These are phyloP conservation scores for Odontesthes bonariensis DNA, from an alignment of 2,113 vertebrate species.

Conservation along the genomic window DNA sequence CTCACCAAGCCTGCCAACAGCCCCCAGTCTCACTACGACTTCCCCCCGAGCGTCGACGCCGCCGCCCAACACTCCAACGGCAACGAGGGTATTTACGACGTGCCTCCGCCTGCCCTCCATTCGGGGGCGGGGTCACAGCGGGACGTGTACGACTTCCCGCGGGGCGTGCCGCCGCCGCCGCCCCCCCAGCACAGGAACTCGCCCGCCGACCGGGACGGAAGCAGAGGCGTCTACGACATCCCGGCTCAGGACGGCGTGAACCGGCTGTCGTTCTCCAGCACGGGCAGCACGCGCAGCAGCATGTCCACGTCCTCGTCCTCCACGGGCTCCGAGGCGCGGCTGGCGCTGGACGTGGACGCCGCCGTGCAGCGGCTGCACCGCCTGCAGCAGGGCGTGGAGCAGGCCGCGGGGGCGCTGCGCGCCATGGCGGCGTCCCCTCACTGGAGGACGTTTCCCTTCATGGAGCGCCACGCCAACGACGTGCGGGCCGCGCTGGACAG, in stretches of 20 bases:
- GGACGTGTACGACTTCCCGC: slow-evolving; percentile 92
- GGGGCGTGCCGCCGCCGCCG: slow-evolving; percentile 76
- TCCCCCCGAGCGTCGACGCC: slow-evolving; percentile 62
- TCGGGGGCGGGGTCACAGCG: slow-evolving; percentile 74
- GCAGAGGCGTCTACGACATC: slow-evolving; percentile 90
- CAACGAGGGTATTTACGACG: slow-evolving; percentile 84
- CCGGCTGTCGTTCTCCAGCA: slow-evolving; percentile 94
- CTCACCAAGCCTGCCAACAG: slow-evolving; percentile 74
- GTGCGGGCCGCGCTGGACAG: slow-evolving; percentile 86
- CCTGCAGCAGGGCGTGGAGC: slow-evolving; percentile 88
- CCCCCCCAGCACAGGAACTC: slow-evolving; percentile 73
- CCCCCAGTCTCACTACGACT: slow-evolving; percentile 83
- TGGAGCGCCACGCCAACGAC: slow-evolving; percentile 90
- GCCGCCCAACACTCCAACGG: slow-evolving; percentile 39
- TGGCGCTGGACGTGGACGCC: slow-evolving; percentile 86
- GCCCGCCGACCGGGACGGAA: slow-evolving; percentile 68
- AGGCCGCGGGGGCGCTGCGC: slow-evolving; percentile 82
- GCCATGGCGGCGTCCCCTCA: slow-evolving; percentile 82
- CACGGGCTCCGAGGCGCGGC: slow-evolving; percentile 80
- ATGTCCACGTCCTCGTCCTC: slow-evolving; percentile 98
- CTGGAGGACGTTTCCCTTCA: slow-evolving; percentile 89
- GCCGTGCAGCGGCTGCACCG: slow-evolving; percentile 87
- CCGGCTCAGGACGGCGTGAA: slow-evolving; percentile 90
- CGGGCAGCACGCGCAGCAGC: slow-evolving; percentile 93
- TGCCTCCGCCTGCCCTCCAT: slow-evolving; percentile 82